These are phyloP conservation scores for Silvanus unidentatus DNA, from an alignment of 2,888 invertebrate species.

Conservation along the genomic window DNA sequence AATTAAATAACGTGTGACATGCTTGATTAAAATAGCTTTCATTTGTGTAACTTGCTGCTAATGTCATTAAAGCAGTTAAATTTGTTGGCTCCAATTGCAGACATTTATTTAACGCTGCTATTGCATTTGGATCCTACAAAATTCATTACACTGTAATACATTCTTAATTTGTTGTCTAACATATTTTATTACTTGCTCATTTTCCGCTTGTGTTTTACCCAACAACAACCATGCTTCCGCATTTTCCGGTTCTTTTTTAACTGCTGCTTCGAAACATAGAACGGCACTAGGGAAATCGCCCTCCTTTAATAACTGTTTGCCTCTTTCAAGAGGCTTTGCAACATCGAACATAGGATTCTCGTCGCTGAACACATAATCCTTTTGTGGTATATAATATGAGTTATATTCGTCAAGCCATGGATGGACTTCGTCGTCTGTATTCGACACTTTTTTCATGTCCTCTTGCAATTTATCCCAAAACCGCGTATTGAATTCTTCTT, in stretches of 20 bases:
- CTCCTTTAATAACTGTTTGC: conserved; percentile 71
- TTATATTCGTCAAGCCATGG: conserved; percentile 69
- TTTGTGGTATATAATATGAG: conserved; percentile 54
- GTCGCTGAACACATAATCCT: conserved; percentile 73
- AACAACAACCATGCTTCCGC: conserved; percentile 81
- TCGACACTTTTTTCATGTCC: conserved; percentile 73
- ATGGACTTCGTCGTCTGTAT: conserved; percentile 58
- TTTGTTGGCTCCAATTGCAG: conserved; percentile 74
- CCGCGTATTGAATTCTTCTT: conserved; percentile 52
- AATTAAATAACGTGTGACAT: conserved; percentile 70
- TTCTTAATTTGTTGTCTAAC: not conserved
- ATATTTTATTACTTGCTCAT: conserved; percentile 79
- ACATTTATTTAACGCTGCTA: conserved; percentile 84
- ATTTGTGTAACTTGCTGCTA: conserved; percentile 94
- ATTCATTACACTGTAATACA: not conserved
- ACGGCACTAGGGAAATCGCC: conserved; percentile 96
- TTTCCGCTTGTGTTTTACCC: conserved; percentile 93
- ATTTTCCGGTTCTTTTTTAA: conserved; percentile 71
- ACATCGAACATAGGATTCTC: conserved; percentile 80
- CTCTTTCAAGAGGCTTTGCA: conserved; percentile 76
- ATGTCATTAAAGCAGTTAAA: conserved; percentile 76
- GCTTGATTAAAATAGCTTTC: conserved; percentile 91
- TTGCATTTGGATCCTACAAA: conserved; percentile 76
- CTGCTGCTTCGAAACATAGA: conserved; percentile 93
- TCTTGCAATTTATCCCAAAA: conserved; percentile 64